A percentile compares a stretch with the other conserved stretches of the same genome.
Conservation (phyloP, 2,113 vertebrate species). For the Alligator mississippiensis region DNA sequence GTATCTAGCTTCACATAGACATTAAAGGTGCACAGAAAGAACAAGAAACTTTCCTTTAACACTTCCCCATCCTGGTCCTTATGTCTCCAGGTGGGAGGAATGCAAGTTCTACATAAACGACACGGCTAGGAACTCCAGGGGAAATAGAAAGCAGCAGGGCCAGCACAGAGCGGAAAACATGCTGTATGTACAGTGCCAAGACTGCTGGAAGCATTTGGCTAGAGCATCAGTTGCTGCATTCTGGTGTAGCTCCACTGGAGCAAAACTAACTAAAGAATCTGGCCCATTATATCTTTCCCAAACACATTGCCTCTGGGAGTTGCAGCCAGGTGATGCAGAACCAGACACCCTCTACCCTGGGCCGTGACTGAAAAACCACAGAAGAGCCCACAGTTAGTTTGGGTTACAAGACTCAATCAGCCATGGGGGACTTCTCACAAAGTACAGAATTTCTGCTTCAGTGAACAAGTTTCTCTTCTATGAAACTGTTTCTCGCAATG, state of each 20-base stretch:
- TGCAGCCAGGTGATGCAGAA: background rate
- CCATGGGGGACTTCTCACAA: background rate
- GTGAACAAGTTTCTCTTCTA: conserved; percentile 38
- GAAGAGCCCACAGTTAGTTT: background rate
- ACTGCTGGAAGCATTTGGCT: fast-evolving
- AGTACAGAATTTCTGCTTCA: conserved; percentile 49
- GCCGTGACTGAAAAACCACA: fast-evolving
- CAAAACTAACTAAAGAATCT: background rate
- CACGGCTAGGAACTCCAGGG: fast-evolving
- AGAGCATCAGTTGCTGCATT: background rate
- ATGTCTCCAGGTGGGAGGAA: background rate
- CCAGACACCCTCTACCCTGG: fast-evolving
- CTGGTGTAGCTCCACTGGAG: background rate
- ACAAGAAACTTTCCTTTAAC: background rate
- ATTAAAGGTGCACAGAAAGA: background rate
- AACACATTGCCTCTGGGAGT: fast-evolving
- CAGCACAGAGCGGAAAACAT: fast-evolving
- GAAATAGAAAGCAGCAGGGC: fast-evolving
- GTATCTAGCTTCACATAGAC: background rate
- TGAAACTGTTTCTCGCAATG: conserved; percentile 43
- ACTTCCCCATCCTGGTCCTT: background rate
- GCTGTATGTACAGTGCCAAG: fast-evolving
- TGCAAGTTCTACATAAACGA: background rate
- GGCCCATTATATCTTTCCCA: background rate
- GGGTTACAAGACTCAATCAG: background rate